Conservation (phyloP, 2,113 vertebrate genomes). For the Trachemys scripta region DNA sequence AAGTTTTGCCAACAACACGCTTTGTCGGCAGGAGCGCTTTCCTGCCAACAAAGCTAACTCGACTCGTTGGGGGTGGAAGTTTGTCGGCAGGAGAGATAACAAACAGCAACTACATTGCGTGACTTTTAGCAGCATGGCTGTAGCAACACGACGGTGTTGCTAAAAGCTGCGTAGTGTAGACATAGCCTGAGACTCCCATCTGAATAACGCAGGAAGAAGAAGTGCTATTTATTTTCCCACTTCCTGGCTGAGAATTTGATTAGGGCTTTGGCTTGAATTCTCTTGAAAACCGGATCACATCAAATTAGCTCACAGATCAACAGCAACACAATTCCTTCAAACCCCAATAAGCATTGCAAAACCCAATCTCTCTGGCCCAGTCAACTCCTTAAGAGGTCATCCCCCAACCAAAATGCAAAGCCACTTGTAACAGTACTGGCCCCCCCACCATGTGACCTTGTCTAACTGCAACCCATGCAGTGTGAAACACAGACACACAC, state of each 20-base stretch:
- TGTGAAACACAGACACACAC: neutral
- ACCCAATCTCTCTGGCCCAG: neutral
- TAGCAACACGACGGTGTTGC: too few relatives aligned
- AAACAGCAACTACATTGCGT: too few relatives aligned
- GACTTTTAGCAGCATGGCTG: too few relatives aligned
- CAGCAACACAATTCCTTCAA: too few relatives aligned
- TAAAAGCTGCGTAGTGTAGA: too few relatives aligned
- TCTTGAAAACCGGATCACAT: fast-evolving
- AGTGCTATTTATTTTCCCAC: neutral
- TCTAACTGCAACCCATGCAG: neutral
- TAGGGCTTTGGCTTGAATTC: fast-evolving
- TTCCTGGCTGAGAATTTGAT: neutral
- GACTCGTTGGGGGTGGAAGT: too few relatives aligned
- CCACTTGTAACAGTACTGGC: neutral
- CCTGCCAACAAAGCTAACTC: too few relatives aligned
- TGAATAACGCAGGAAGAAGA: fast-evolving
- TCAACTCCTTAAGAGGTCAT: neutral
- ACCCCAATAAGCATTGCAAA: too few relatives aligned
- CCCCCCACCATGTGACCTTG: neutral
- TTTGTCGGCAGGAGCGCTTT: too few relatives aligned
- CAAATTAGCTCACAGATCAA: neutral
- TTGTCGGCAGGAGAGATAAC: too few relatives aligned
- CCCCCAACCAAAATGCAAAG: neutral
- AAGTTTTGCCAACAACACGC: too few relatives aligned
- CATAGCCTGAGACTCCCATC: fast-evolving